Evolutionary conservation across 2,888 invertebrate species (phyloP).

Genomic region (Sphaerophoria rueppellii): DNA sequence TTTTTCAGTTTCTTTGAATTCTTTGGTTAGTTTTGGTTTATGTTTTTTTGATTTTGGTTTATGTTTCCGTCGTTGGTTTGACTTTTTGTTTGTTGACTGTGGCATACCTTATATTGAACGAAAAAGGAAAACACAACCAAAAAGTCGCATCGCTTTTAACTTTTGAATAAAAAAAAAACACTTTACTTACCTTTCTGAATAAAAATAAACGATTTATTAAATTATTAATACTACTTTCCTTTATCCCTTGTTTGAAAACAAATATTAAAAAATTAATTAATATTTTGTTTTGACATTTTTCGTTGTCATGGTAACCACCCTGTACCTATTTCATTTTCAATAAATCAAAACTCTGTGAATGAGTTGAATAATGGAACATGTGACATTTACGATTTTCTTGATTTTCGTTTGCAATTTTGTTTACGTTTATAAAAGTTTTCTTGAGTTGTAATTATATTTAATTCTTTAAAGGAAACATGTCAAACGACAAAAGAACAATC

Average conservation of each 20-base stretch:
- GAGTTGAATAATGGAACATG: neutral
- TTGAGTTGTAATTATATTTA: neutral
- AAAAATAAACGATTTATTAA: too few species aligned
- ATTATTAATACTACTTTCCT: too few species aligned
- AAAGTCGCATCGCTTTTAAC: too few species aligned
- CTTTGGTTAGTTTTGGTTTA: constrained; percentile 77
- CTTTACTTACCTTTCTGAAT: too few species aligned
- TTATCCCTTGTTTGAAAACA: too few species aligned
- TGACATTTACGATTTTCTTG: constrained; percentile 28
- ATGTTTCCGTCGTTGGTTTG: constrained; percentile 35
- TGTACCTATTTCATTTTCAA: neutral
- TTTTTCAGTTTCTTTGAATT: constrained; percentile 77
- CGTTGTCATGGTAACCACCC: constrained; percentile 14
- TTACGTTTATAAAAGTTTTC: constrained; percentile 49
- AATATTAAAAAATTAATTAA: neutral
- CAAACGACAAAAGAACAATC: constrained; percentile 90
- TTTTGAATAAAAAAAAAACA: too few species aligned
- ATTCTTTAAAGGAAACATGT: constrained; percentile 78
- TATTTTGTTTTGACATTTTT: constrained; percentile 12
- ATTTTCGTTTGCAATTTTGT: constrained; percentile 30
- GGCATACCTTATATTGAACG: constrained; percentile 26
- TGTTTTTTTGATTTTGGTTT: constrained; percentile 69
- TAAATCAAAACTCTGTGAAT: neutral
- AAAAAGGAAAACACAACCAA: neutral
- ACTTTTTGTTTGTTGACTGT: constrained; percentile 21